Base-by-base conservation (phyloP, 2,888 invertebrate species). In the Amiota mariae region DNA sequence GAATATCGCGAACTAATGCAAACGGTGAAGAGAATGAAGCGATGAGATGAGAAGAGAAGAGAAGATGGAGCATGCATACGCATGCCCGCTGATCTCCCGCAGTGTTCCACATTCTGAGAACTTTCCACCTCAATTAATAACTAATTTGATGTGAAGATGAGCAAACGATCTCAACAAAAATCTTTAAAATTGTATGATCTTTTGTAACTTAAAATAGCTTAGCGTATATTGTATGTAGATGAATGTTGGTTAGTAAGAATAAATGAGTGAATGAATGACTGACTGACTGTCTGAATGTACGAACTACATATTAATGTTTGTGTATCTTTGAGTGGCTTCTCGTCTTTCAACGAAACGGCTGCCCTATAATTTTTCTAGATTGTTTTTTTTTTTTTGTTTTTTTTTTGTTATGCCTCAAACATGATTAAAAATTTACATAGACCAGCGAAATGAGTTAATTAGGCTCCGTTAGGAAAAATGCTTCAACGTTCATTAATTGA, bases 41-140 rank as follows among this genome's bases (percentile, higher is more conserved):
- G 13, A n/a, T 15, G 11, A 15, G 54, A 13, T 54, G 15, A 54
- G n/a, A 15, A 15, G 11, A 15, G 54, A 13, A n/a, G 15, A 54
- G n/a, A 15, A 15, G 15, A 54, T 54, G 13, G 54, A 24, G 61
- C 20, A 18, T 46, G 46, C 47, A 47, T 64, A 85, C 84, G 85
- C 84, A 85, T 80, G 84, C 82, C 84, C 82, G 82, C 81, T 85
- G 84, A 77, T 84, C 85, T 85, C 82, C 82, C 84, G 82, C 82
- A 81, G 82, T 76, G 82, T 76, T 81, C 79, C 84, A 83, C 84
- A 85, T 83, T 85, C 85, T 85, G 84, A 85, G 82, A 85, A 83
- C 82, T 83, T 83, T 83, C 82, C 84, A 83, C 82, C 84, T 83
- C 85, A 83, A 83, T 83, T 83, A 83, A 83, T 83, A 83, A 83